Base-by-base conservation (phyloP, 2,888 invertebrate species). In the Thelaira solivaga region DNA sequence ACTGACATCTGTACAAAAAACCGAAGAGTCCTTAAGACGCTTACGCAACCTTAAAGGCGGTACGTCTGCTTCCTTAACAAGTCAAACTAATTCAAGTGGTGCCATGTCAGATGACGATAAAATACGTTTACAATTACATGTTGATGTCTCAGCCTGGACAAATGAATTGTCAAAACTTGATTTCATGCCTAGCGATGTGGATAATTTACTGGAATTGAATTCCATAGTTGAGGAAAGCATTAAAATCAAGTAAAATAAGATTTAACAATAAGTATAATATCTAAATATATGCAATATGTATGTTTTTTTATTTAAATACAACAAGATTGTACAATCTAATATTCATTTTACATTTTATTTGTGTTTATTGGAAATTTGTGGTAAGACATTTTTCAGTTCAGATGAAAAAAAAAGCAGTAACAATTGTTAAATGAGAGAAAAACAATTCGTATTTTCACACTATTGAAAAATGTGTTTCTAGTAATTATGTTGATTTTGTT, bases 61-160 rank as follows among this genome's bases (percentile, higher is more conserved):
- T 8, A 84, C 84, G 10, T 13, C 85, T 8, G 22, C 79, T 18
- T 88, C 74, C 87, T 11, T 68, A 67, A 57, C 88, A 80, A 4
- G 82, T 2, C 80, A 71, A 72, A 26, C 83, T 39, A 72, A 31
- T 71, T 41, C 57, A 53, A 24, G 51, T 5, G 53, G 78, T 2
- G 92, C 92, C n/a, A 90, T 93, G 80, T 93, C 93, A 24, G 98
- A 98, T 86, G 98, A 98, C 86, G 96, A 97, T 86, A 99, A 98
- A 90, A 98, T 98, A 85, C 91, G 97, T 47, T 91, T 95, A 72
- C 98, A 98, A 87, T 91, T 98, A 31, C 93, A 94, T 82, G 92
- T 97, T 18, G 98, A 98, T 89, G 95, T 97, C 1, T 91, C 92
- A 45, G 91, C 92, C 80, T 97, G 95, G 88, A 92, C 92, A 13